These are phyloP conservation scores for Hemibagrus guttatus DNA, from an alignment of 2,797 vertebrate species.

Conservation along the genomic window DNA sequence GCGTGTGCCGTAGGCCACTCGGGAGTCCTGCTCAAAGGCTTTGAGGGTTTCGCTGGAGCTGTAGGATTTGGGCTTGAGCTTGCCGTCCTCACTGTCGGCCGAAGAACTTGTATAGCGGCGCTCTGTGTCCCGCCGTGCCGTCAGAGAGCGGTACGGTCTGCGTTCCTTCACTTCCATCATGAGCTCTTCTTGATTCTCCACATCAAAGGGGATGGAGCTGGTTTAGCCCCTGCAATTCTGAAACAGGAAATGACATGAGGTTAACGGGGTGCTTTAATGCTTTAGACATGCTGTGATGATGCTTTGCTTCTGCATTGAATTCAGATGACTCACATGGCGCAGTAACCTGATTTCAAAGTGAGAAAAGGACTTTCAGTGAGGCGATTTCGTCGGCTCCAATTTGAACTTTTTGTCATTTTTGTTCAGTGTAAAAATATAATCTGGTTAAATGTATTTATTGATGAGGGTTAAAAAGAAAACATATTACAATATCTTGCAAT, in stretches of 20 bases:
- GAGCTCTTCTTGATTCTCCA: conserved; percentile 72
- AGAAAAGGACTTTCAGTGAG: not conserved
- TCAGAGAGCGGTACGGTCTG: conserved; percentile 95
- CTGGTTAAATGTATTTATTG: not conserved
- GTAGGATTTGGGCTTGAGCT: conserved; percentile 91
- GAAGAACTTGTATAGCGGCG: conserved; percentile 95
- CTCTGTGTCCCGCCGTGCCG: conserved; percentile 88
- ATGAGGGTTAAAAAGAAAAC: not conserved
- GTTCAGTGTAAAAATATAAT: not conserved
- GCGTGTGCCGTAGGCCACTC: conserved; percentile 85
- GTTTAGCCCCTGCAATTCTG: conserved; percentile 71
- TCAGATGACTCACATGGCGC: not conserved
- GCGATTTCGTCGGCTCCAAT: not conserved
- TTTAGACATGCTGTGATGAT: conserved; percentile 17
- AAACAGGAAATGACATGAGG: conserved; percentile 12
- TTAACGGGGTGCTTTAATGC: not conserved
- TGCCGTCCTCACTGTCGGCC: conserved; percentile 91
- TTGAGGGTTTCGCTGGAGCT: conserved; percentile 99
- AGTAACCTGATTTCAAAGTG: conserved; percentile 4
- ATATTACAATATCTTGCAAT: not conserved
- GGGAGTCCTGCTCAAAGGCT: conserved; percentile 94
- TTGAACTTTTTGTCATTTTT: not conserved
- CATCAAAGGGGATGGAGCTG: conserved; percentile 71
- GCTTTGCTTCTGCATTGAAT: conserved; percentile 10
- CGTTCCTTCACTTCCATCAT: conserved; percentile 98